phyloP scores from a whole-genome alignment of 92 coral and sea anemone genomes.

The Pocillopora grandis region DNA sequence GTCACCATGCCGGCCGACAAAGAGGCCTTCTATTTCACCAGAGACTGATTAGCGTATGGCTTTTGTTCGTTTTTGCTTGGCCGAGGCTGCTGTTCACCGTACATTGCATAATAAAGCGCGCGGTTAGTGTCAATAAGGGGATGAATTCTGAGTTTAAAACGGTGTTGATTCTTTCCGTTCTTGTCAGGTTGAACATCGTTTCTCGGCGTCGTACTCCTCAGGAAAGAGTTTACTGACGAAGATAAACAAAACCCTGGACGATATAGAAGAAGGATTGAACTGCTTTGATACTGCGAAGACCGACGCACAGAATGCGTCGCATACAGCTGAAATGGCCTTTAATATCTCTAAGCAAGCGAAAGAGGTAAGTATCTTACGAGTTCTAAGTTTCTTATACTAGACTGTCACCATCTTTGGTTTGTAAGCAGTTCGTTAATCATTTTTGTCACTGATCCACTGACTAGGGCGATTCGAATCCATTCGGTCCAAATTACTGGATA shows the following conservation, averaged over 20 bases:
- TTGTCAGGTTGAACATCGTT: constrained; percentile 69
- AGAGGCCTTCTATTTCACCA: not conserved
- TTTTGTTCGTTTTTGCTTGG: not conserved
- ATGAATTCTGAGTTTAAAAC: not conserved
- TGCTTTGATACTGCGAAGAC: constrained; percentile 79
- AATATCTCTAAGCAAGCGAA: constrained; percentile 67
- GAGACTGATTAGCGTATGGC: not conserved
- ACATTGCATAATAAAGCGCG: not conserved
- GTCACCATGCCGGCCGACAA: not conserved
- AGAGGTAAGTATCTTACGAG: constrained; percentile 51
- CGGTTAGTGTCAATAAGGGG: no score
- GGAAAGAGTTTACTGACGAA: constrained; percentile 65
- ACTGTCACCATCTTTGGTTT: not conserved
- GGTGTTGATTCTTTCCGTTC: not conserved
- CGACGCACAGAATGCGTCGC: constrained; percentile 68
- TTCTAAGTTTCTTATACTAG: not conserved
- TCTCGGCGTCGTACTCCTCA: constrained; percentile 59
- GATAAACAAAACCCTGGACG: constrained; percentile 70
- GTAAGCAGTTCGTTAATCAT: not conserved
- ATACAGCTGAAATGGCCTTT: constrained; percentile 75
- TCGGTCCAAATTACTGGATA: no score
- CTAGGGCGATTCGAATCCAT: no score
- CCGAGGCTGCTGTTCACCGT: not conserved
- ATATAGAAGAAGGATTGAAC: constrained; percentile 68
- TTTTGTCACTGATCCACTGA: not conserved